Evolutionary conservation across 2,888 invertebrate genomes (phyloP), one percentile per base, ranked within the genome.

Genomic region (Thecocarcelia acutangulata): DNA sequence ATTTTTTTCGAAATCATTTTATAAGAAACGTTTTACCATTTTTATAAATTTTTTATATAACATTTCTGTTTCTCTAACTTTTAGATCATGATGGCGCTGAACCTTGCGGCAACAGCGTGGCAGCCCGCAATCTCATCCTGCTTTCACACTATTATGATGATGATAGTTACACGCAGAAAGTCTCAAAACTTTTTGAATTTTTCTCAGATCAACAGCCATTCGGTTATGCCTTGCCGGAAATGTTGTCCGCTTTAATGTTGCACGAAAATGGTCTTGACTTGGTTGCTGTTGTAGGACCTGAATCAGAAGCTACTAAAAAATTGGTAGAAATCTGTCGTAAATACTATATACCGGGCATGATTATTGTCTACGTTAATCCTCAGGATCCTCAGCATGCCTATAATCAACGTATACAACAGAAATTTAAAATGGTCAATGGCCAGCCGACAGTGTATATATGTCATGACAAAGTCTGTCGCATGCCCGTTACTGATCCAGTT

Each of bases 81-180:
- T 33, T 33, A 97, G 98, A 97, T 89, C 96, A 97, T 90, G 98
- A 98, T 89, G 97, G 97, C 13, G 98, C 98, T 0, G 98, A 98
- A 88, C 98, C 98, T 0, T 95, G 96, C 46, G 96, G 97, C 40
- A 98, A 98, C 90, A 97, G 97, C 54, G 95, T 98, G 0, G 92
- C 97, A 0, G 95, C 95, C 19, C 93, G 93, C 86, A 98, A 98
- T 91, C 91, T 97, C 15, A 92, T 95, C 37, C 92, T 96, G 6
- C 91, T 98, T 24, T 93, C 95, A 0, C 93, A 94, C 0, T 94
- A 96, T 87, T 93, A 94, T 44, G 90, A 90, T 42, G 89, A 90
- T 11, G 81, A 86, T 0, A 84, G 77, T n/a, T 90, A 88, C 56
- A 83, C 85, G 17, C 33, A 87, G 40, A 87, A 86, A 5, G 88